Base-by-base conservation (phyloP, 2,797 vertebrate genomes). In the Clarias laeviceps region DNA sequence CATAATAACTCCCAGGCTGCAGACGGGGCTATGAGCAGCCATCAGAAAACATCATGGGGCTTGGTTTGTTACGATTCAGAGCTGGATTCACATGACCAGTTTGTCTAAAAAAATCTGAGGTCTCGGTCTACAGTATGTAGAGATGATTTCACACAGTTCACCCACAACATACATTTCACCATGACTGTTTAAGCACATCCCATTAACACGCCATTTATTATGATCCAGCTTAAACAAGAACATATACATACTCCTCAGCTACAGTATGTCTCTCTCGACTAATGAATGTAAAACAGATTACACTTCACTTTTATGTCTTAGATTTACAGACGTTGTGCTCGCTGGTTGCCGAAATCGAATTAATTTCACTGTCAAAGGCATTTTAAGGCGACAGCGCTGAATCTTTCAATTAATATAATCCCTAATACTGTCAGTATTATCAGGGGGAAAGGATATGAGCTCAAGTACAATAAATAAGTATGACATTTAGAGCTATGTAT, bases 1-100 rank as follows among this genome's bases (percentile, higher is more conserved):
- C 66, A 40, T 93, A 95, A 95, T 91, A 89, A 87, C 88, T 90
- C 81, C 89, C 72, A 83, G 83, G 84, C 82, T 83, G 81, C 77
- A 80, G 73, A 83, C 57, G 20, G 29, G 72, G 88, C 88, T 86
- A 84, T 82, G 78, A 45, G 34, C 84, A 89, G 84, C 40, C 15
- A 20, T 84, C 29, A 66, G 82, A 87, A 84, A 80, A 87, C 76
- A 74, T 81, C 84, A 80, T 68, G 64, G 62, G 68, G 61, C 82
- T 85, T 50, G 57, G 37, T 82, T 73, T 77, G 78, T 79, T 83
- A 50, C 22, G 57, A 72, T 65, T 79, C 72, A 32, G 61, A 82
- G 61, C 85, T 40, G 18, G 86, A 56, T 82, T 76, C 79, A 54
- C 50, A 54, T 77, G 57, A 77, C 70, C 72, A 68, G 62, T 76